Conservation (phyloP, 2,797 vertebrate genomes). For the Buceros bicornis region DNA sequence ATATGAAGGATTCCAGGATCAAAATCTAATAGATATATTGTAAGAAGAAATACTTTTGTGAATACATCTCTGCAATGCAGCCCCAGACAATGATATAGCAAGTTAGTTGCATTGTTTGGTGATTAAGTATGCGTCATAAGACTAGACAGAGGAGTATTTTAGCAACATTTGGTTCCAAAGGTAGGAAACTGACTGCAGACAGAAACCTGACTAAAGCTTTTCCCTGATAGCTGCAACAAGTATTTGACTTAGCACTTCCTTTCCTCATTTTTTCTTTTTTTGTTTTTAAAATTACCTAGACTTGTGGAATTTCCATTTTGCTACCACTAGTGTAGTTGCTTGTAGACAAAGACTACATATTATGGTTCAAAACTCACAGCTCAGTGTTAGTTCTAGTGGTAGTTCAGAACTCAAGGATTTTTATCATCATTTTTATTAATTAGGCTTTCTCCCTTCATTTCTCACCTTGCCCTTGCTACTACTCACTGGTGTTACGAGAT, state of each 20-base stretch:
- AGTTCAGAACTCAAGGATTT: neutral
- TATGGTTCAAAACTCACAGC: neutral
- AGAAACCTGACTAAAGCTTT: neutral
- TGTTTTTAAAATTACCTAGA: neutral
- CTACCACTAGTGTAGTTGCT: neutral
- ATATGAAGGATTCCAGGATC: neutral
- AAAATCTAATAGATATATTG: neutral
- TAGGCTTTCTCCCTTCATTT: neutral
- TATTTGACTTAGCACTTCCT: neutral
- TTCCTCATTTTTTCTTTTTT: neutral
- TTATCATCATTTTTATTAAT: neutral
- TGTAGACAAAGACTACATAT: neutral
- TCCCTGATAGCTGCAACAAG: neutral
- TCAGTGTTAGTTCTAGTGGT: neutral
- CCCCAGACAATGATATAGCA: neutral
- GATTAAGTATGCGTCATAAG: neutral
- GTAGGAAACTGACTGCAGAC: neutral
- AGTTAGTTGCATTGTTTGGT: neutral
- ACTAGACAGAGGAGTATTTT: neutral
- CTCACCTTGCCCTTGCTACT: neutral
- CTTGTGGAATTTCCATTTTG: neutral
- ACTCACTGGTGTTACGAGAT: neutral
- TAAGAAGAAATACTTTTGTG: neutral
- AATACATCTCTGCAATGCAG: neutral
- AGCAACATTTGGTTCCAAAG: neutral